Percentiles rank a stretch among this genome's conserved stretches.
Evolutionary conservation across 1,140 invertebrate genomes (phyloP).

Genomic region (Drosophila kurseongensis): DNA sequence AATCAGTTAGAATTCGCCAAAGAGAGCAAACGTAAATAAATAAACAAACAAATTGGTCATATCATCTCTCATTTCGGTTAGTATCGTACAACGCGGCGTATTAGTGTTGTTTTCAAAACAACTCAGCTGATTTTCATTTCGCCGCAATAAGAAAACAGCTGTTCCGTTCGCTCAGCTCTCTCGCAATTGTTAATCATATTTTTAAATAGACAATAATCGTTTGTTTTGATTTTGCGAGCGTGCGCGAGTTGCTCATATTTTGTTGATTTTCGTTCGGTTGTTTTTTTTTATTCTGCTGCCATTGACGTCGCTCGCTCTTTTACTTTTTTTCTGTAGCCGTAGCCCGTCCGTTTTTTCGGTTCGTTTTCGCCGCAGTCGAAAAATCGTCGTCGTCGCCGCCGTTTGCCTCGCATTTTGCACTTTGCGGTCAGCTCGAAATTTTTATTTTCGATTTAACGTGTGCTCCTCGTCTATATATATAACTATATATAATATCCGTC

Average conservation of each 20-base stretch:
- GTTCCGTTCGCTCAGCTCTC: slow-evolving; percentile 35
- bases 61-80: slow-evolving; percentile 41
- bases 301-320: slow-evolving; percentile 40
- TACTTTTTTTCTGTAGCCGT: slow-evolving; percentile 12
- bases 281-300: slow-evolving; percentile 59
- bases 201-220: slow-evolving; percentile 83
- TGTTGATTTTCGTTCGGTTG: slow-evolving; percentile 14
- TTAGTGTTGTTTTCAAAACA: slow-evolving; percentile 38
- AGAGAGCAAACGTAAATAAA: slow-evolving; percentile 14
- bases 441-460: slow-evolving; percentile 51
- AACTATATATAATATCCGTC: slow-evolving; percentile 49
- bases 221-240: slow-evolving; percentile 80
- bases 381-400: slow-evolving; percentile 68
- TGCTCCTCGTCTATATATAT: slow-evolving; percentile 32
- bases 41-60: slow-evolving; percentile 20
- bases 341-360: slow-evolving; percentile 63
- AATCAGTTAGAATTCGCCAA: slow-evolving; percentile 41
- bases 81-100: slow-evolving; percentile 47
- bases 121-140: slow-evolving; percentile 68
- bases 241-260: slow-evolving; percentile 68
- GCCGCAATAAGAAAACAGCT: slow-evolving; percentile 66
- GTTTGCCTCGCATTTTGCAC: slow-evolving; percentile 68
- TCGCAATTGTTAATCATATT: slow-evolving; percentile 75
- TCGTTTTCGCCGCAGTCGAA: slow-evolving; percentile 79
- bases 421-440: slow-evolving; percentile 62